phyloP scores from a whole-genome alignment of 2,888 invertebrate genomes.

The Parnassius orleans region DNA sequence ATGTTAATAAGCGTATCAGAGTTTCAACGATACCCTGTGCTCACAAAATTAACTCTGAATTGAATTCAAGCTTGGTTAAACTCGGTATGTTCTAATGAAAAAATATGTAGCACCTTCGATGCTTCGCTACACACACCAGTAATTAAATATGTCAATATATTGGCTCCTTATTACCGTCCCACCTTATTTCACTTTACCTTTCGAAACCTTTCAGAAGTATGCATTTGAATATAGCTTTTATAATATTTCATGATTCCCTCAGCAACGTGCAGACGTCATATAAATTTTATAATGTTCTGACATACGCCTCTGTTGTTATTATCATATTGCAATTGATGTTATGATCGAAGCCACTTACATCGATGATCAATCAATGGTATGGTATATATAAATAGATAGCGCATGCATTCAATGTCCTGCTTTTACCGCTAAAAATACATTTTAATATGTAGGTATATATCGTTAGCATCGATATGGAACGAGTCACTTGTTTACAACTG shows the following conservation, averaged over 20 bases:
- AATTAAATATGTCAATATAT: slow-evolving; percentile 39
- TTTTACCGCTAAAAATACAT: slow-evolving; percentile 20
- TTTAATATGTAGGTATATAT: no score
- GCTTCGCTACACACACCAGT: slow-evolving; percentile 31
- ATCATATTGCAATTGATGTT: slow-evolving; percentile 9
- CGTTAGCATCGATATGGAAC: no score
- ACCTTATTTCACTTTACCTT: not conserved
- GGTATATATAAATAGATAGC: not conserved
- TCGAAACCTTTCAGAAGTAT: not conserved
- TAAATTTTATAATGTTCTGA: slow-evolving; percentile 1
- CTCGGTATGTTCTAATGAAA: slow-evolving; percentile 46
- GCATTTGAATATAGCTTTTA: slow-evolving; percentile 4
- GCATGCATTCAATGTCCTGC: slow-evolving; percentile 17
- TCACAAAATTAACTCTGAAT: slow-evolving; percentile 15
- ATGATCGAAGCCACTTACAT: slow-evolving; percentile 7
- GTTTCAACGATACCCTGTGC: no score
- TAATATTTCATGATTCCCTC: slow-evolving; percentile 21
- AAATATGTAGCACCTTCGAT: slow-evolving; percentile 35
- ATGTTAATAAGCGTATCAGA: no score
- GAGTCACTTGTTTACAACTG: no score
- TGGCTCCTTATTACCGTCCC: not conserved
- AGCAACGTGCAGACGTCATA: slow-evolving; percentile 14
- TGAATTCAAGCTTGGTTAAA: slow-evolving; percentile 36
- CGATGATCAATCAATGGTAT: slow-evolving; percentile 17
- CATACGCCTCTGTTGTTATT: slow-evolving; percentile 7